These are phyloP conservation scores for Eolophus roseicapilla DNA, from an alignment of 2,113 vertebrate genomes.

Conservation along the genomic window DNA sequence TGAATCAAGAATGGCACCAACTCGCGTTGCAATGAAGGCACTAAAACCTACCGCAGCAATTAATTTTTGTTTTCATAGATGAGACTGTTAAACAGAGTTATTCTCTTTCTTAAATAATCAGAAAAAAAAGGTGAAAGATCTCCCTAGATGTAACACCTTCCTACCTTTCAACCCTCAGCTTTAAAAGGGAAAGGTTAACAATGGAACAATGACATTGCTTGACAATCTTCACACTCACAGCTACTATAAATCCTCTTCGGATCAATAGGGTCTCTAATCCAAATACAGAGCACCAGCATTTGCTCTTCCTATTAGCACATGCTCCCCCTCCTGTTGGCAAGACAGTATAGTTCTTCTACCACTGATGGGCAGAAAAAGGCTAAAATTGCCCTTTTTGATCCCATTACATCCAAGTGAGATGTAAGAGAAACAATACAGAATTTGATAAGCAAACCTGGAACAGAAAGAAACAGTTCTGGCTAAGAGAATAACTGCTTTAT, in stretches of 20 bases:
- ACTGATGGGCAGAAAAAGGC: slow-evolving; percentile 7
- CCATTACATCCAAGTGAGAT: neutral
- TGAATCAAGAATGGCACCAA: slow-evolving; percentile 7
- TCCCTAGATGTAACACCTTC: neutral
- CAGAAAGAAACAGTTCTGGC: neutral
- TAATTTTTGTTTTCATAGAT: slow-evolving; percentile 30
- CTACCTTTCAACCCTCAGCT: slow-evolving; percentile 10
- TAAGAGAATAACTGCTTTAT: neutral
- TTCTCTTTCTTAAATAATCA: neutral
- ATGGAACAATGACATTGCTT: slow-evolving; percentile 40
- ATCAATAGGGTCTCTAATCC: slow-evolving; percentile 70
- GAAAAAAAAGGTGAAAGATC: neutral
- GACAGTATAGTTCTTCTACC: slow-evolving; percentile 25
- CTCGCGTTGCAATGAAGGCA: neutral
- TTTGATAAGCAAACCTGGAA: neutral
- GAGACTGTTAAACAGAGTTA: neutral
- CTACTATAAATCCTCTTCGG: slow-evolving; percentile 69
- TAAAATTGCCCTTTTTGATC: neutral
- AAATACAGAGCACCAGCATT: slow-evolving; percentile 43
- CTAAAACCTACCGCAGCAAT: neutral
- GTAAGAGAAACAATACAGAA: neutral
- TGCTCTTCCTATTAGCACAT: slow-evolving; percentile 8
- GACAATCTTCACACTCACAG: slow-evolving; percentile 54
- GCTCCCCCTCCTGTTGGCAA: slow-evolving; percentile 49
- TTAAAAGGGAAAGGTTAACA: slow-evolving; percentile 53